Percentiles rank a stretch among this genome's conserved stretches.
Evolutionary conservation across 1,140 invertebrate species (phyloP).

Genomic region (Olivierus martensii): DNA sequence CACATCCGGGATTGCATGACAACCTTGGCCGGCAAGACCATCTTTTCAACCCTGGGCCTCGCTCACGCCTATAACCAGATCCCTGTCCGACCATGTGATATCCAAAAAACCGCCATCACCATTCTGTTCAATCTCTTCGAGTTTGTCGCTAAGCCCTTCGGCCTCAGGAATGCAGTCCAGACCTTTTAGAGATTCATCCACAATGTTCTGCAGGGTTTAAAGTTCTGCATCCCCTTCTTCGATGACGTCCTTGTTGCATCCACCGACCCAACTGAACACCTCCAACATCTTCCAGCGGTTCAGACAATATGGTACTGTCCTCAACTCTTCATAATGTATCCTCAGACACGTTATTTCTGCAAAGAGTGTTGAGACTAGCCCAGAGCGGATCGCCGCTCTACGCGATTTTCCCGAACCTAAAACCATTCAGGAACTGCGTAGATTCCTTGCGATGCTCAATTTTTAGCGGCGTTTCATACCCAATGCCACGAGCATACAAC

Average conservation of each 20-base stretch:
- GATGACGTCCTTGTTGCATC: constrained; percentile 31
- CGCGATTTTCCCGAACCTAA: too few relatives aligned
- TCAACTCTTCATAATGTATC: neutral
- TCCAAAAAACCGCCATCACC: constrained; percentile 18
- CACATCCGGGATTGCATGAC: too few relatives aligned
- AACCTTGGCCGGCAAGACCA: constrained; percentile 1
- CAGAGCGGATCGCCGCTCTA: too few relatives aligned
- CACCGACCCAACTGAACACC: neutral
- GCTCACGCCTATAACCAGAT: constrained; percentile 15
- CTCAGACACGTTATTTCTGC: too few relatives aligned
- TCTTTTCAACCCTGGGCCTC: constrained; percentile 15
- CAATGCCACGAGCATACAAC: too few relatives aligned
- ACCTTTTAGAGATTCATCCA: constrained; percentile 18
- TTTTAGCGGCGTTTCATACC: too few relatives aligned
- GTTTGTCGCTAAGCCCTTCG: constrained; percentile 23
- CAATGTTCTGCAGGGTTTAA: constrained; percentile 16
- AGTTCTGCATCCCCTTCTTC: constrained; percentile 31
- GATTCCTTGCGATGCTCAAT: too few relatives aligned
- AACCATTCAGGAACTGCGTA: too few relatives aligned
- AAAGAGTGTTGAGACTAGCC: too few relatives aligned
- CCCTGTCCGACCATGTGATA: constrained; percentile 1
- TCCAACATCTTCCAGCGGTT: constrained; percentile 21
- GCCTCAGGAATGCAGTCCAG: constrained; percentile 24
- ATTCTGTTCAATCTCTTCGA: constrained; percentile 24
- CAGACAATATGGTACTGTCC: neutral